Conservation (phyloP, 1,140 invertebrate genomes). For the Uloborus diversus region DNA sequence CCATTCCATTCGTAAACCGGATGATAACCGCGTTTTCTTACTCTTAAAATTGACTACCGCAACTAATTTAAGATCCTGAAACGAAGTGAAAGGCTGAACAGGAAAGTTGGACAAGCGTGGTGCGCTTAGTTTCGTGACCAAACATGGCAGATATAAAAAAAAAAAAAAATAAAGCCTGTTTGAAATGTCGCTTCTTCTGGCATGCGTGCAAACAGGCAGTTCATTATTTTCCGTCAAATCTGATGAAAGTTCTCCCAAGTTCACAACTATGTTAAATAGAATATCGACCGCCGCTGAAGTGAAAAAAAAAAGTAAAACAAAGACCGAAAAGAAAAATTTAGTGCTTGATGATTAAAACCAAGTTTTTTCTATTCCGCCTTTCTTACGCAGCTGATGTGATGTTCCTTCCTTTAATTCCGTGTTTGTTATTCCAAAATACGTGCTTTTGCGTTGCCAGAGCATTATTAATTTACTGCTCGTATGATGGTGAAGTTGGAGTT, state of each 20-base stretch:
- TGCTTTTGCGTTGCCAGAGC: background rate
- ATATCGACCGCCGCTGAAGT: constrained; percentile 21
- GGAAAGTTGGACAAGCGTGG: no score
- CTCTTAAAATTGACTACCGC: no score
- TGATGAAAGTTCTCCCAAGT: constrained; percentile 41
- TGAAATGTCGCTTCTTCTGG: background rate
- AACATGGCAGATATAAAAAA: constrained; percentile 4
- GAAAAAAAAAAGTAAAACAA: background rate
- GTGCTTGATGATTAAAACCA: constrained; percentile 48
- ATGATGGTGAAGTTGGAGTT: constrained; percentile 10
- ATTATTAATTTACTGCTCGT: constrained; percentile 46
- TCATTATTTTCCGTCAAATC: constrained; percentile 47
- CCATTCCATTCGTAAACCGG: no score
- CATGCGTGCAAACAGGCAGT: constrained; percentile 34
- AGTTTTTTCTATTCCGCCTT: constrained; percentile 5
- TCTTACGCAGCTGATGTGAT: constrained; percentile 15
- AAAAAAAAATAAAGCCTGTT: background rate
- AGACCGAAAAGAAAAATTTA: constrained; percentile 1
- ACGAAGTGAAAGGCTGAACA: no score
- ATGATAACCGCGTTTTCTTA: no score
- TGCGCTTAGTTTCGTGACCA: constrained; percentile 3
- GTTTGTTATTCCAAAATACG: constrained; percentile 50
- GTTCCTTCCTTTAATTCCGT: constrained; percentile 48
- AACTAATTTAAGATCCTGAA: no score
- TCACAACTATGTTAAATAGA: constrained; percentile 53